Conservation (phyloP, 2,888 invertebrate genomes). For the Dolichopus griseipennis region DNA sequence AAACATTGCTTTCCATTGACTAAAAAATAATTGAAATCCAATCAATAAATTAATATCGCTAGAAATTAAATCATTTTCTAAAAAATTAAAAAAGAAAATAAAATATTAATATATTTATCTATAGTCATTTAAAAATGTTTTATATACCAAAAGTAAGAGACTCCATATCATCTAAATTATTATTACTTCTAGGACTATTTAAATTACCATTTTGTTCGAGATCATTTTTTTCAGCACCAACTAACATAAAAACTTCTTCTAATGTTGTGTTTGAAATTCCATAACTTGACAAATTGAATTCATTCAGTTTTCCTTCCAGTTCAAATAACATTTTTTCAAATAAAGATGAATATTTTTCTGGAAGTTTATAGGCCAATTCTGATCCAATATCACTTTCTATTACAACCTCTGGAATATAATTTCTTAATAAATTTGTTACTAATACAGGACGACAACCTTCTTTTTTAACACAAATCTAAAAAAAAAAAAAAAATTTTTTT, state of each 20-base stretch:
- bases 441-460: constrained; percentile 44
- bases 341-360: constrained; percentile 51
- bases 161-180: not conserved
- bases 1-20: constrained; percentile 59
- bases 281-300: constrained; percentile 63
- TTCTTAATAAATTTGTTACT: constrained; percentile 53
- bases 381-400: constrained; percentile 65
- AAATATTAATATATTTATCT: too few relatives aligned
- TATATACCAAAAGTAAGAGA: not conserved
- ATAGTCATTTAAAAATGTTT: not conserved
- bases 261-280: constrained; percentile 78
- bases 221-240: constrained; percentile 46
- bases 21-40: constrained; percentile 40
- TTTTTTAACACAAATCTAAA: constrained; percentile 46
- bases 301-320: constrained; percentile 52
- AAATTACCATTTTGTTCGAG: not conserved
- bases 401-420: constrained; percentile 55
- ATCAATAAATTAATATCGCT: constrained; percentile 23
- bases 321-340: constrained; percentile 62
- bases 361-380: constrained; percentile 62
- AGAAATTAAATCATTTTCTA: constrained; percentile 15
- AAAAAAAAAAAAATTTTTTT: constrained; percentile 23
- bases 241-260: constrained; percentile 80
- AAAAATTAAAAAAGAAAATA: not conserved
- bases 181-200: not conserved